A percentile compares a stretch with the other conserved stretches of the same genome.
phyloP scores from a whole-genome alignment of 2,797 vertebrate genomes.

The Argyrosomus regius region DNA sequence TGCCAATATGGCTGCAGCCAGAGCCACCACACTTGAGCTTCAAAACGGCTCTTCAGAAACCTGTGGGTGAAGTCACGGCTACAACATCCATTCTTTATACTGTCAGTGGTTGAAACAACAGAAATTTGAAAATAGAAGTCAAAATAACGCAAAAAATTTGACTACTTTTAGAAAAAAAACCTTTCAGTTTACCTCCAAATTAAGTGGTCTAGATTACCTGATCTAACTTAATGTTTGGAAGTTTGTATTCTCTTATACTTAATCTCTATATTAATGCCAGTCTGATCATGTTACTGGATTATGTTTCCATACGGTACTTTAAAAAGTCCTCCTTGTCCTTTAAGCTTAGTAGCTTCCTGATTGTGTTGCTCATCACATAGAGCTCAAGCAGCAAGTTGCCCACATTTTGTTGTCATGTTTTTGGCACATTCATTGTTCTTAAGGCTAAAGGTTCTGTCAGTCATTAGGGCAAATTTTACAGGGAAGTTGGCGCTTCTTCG shows the following conservation, averaged over 20 bases:
- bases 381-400: neutral
- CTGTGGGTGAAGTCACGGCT: too few relatives aligned
- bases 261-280: too few relatives aligned
- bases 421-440: slow-evolving; percentile 17
- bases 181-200: neutral
- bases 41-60: too few relatives aligned
- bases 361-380: neutral
- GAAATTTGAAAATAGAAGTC: neutral
- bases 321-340: neutral
- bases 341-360: neutral
- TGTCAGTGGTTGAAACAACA: too few relatives aligned
- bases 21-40: too few relatives aligned
- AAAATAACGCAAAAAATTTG: neutral
- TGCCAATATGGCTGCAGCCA: too few relatives aligned
- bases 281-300: too few relatives aligned
- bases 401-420: slow-evolving; percentile 22
- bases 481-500: neutral
- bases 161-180: neutral
- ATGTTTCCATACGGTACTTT: too few relatives aligned
- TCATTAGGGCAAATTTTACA: neutral
- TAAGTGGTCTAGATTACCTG: neutral
- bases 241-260: too few relatives aligned
- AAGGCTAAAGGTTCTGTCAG: slow-evolving; percentile 37
- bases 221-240: neutral
- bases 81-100: too few relatives aligned